Base-by-base conservation (phyloP, 1,140 invertebrate species). In the Marisa cornuarietis region DNA sequence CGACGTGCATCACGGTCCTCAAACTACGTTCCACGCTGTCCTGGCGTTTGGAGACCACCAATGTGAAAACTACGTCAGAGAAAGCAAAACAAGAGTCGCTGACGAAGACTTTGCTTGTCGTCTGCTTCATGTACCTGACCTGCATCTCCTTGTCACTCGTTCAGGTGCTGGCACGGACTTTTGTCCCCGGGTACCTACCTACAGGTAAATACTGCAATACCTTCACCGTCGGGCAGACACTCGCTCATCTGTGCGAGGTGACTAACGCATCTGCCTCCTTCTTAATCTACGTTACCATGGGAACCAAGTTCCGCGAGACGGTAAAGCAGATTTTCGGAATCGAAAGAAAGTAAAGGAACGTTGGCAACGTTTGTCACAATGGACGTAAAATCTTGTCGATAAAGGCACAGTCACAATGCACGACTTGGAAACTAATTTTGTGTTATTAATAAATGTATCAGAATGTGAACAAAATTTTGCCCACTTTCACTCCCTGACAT, bases 151-250 rank as follows among this genome's bases (percentile, higher is more conserved):
- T 63, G 24, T 76, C 74, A 1, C 20, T 76, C 62, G 11, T 61
- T 18, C 74, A 76, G 62, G 61, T 22, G 20, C 65, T 76, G 61
- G 10, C 63, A 16, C 31, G 74, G 26, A 76, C 74, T 10, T 42
- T 76, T 14, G 14, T 76, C 14, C 61, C 58, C 18, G 74, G 74
- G 3, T 76, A 76, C 49, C 14, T 66, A 11, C 74, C 74, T 51
- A 20, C 74, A 18, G 74, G 74, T 76, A 76, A 66, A 66, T 66
- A 49, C 61, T 76, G 74, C 74, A 76, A 76, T 61, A 76, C 74
- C 13, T 76, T 76, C 74, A 13, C 49, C n/a, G 31, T 76, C 54
- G 42, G 42, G 2, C 74, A 76, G 61, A 22, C 61, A 14, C n/a
- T 22, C 18, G 58, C 20, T 51, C 74, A 76, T 42, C 9, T 66